Base-by-base conservation (phyloP, 2,797 vertebrate genomes). In the Psittacula derbiana region DNA sequence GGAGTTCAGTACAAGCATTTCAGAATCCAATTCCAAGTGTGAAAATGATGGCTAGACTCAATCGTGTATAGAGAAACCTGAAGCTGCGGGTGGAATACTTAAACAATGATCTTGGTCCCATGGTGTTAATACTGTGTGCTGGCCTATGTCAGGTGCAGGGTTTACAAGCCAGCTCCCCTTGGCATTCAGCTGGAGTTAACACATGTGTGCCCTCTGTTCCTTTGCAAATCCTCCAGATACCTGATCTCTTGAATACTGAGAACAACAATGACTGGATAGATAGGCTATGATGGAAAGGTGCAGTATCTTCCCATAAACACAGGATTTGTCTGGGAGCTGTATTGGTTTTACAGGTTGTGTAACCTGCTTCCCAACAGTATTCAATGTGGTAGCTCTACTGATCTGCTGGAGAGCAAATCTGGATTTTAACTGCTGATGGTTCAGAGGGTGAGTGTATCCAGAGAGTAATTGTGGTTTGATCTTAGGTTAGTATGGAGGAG, bases 141-240 rank as follows among this genome's bases (percentile, higher is more conserved):
- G 82, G 53, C 46, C 14, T 88, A 1, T 72, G 43, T 70, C n/a
- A 66, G 30, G 23, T 92, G 38, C 1, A 3, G 41, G 36, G 30
- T 70, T 87, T 90, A 17, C 28, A 44, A 72, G 60, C 92, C 44
- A n/a, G n/a, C 55, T 90, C 33, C 76, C 62, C 62, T 86, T 90
- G 93, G 53, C 79, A 79, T 95, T 88, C 66, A 52, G 11, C 70
- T 93, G 82, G 61, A 88, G 6, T 92, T 88, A 91, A 50, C 69
- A 69, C 17, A 2, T 83, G 44, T 33, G 55, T 94, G 82, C 66
- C 44, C 53, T 91, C 58, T 75, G 25, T 80, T 73, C 92, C 46
- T 87, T 88, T 88, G 62, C 47, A 93, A 92, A 90, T 93, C 50
- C 44, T 88, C 44, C 2, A 6, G 64, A 57, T 74, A 61, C 49